Conservation (phyloP, 2,113 vertebrate genomes). For the Ptilorrhoa leucosticta region DNA sequence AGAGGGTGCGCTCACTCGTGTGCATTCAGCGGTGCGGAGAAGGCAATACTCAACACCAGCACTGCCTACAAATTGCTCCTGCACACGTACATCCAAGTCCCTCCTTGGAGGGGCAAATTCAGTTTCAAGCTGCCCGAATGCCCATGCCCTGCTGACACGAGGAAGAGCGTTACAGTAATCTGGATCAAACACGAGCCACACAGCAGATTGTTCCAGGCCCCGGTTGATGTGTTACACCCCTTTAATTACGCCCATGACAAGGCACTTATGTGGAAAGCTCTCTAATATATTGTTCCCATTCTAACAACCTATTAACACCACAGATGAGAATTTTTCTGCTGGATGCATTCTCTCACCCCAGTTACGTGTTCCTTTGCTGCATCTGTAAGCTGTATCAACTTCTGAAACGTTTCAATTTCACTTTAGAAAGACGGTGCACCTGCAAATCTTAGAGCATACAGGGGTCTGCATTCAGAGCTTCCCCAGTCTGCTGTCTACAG, state of each 20-base stretch:
- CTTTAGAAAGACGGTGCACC: background rate
- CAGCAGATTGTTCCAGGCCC: background rate
- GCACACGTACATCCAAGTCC: fast-evolving
- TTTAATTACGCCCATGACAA: background rate
- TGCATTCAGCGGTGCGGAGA: background rate
- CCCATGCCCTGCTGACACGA: background rate
- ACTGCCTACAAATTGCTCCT: background rate
- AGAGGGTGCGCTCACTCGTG: background rate
- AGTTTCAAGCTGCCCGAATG: background rate
- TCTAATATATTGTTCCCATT: background rate
- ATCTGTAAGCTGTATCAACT: background rate
- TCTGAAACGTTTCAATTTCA: background rate
- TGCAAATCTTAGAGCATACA: background rate
- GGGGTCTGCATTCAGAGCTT: background rate
- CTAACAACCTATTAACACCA: background rate
- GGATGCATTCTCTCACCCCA: background rate
- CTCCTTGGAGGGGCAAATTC: background rate
- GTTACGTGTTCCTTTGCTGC: fast-evolving
- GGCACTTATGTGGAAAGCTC: background rate
- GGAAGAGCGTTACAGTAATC: background rate
- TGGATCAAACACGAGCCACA: background rate
- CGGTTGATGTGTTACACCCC: background rate
- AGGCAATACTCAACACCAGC: background rate
- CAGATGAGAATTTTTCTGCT: background rate
- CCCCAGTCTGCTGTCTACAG: background rate